Base-by-base conservation (phyloP, 2,797 vertebrate genomes). In the Melanotaenia maccullochi region DNA sequence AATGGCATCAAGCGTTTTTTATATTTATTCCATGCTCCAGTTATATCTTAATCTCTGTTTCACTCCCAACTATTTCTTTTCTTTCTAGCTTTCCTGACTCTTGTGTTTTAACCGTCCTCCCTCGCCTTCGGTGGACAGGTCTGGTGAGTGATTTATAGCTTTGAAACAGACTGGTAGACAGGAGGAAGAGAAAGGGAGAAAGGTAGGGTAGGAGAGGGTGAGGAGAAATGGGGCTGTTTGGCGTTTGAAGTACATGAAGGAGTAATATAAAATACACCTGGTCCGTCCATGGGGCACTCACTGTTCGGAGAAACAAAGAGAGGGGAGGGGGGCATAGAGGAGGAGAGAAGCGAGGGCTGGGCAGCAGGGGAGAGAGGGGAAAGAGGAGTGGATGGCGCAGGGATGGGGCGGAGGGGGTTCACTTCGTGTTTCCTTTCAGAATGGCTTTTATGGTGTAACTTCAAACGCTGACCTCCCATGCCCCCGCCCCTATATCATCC, bases 261-360 rank as follows among this genome's bases (percentile, higher is more conserved):
- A 87, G 92, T 90, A 90, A 93, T 94, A 95, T 94, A 94, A 94
- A 95, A 93, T 94, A 94, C 94, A 95, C 94, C 94, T 95, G 94
- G 93, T 88, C 87, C 84, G 89, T 92, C 91, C 87, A 84, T 57
- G 87, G 87, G 88, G 88, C 88, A 85, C 79, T 83, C 73, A 79
- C 67, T 87, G 81, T 85, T 84, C 80, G 66, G 78, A 82, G 82
- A 90, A 89, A 93, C 90, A 93, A 90, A 92, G 83, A 79, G 65
- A 87, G 65, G 74, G 82, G 80, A 79, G 81, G 71, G 73, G 81
- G 70, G 69, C 20, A 32, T 35, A 73, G 71, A 51, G 73, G 78
- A 81, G 81, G 79, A 79, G 84, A 81, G 76, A 76, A 56, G 60
- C 71, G 85, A 82, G 77, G 78, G 79, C 69, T 18, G 68, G 82